A percentile compares a stretch with the other conserved stretches of the same genome.
phyloP scores from a whole-genome alignment of 1,140 invertebrate genomes.

The Diachasma alloeum region DNA sequence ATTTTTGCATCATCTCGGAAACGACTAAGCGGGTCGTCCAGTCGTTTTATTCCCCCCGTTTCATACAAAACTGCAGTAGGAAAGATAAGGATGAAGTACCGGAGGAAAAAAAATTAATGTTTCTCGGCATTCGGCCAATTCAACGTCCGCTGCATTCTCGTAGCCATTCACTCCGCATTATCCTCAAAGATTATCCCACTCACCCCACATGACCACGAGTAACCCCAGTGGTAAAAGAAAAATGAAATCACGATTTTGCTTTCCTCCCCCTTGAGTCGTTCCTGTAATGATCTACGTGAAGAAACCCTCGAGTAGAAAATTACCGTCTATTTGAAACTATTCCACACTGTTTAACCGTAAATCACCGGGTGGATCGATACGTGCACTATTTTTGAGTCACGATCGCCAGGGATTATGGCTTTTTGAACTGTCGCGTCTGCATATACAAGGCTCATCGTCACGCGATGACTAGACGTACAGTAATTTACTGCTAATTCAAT shows the following conservation, averaged over 20 bases:
- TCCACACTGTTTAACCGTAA: background rate
- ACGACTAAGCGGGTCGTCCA: too few relatives aligned
- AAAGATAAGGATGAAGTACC: too few relatives aligned
- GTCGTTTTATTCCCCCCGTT: too few relatives aligned
- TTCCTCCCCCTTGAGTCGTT: background rate
- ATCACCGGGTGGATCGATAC: background rate
- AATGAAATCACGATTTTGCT: background rate
- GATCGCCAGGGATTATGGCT: constrained; percentile 8
- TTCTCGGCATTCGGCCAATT: background rate
- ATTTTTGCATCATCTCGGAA: too few relatives aligned
- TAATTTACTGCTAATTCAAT: constrained; percentile 19
- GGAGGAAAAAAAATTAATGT: too few relatives aligned
- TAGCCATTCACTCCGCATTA: background rate
- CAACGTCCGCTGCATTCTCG: background rate
- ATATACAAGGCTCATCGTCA: constrained; percentile 7
- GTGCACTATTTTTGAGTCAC: constrained; percentile 5
- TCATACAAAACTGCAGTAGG: too few relatives aligned
- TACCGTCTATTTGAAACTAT: constrained; percentile 2
- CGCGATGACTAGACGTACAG: constrained; percentile 22
- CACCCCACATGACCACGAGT: background rate
- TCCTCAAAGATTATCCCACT: background rate
- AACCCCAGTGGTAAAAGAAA: background rate
- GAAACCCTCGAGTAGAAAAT: background rate
- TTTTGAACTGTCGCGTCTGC: constrained; percentile 16
- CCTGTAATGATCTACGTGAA: background rate